Percentiles rank a stretch among this genome's conserved stretches.
These are phyloP conservation scores for Hydrozoanthus tunicans DNA, from an alignment of 64 coral and sea anemone genomes.

Conservation along the genomic window DNA sequence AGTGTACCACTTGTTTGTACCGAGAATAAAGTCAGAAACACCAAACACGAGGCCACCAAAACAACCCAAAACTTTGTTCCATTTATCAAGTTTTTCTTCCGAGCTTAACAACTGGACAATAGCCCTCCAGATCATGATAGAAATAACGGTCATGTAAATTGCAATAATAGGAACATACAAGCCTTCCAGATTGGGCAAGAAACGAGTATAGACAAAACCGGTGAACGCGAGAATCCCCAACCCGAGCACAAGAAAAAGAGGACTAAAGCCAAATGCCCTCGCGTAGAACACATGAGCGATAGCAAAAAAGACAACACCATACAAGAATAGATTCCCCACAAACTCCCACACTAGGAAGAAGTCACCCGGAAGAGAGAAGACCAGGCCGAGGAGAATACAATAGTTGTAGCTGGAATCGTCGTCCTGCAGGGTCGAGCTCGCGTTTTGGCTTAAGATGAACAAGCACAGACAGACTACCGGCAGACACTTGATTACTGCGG, in stretches of 20 bases:
- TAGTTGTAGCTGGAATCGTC: neutral
- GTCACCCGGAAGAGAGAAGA: conserved; percentile 33
- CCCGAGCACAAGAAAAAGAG: neutral
- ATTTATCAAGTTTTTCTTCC: neutral
- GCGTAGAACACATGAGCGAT: conserved; percentile 30
- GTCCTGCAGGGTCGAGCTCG: neutral
- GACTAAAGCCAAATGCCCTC: conserved; percentile 29
- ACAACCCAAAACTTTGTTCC: neutral
- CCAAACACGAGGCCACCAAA: conserved; percentile 23
- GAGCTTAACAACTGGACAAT: neutral
- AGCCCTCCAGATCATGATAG: conserved; percentile 25
- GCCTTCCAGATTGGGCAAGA: conserved; percentile 18
- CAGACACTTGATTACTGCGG: conserved; percentile 26
- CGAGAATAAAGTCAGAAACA: conserved; percentile 32
- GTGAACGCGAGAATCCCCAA: neutral
- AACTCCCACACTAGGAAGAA: conserved; percentile 52
- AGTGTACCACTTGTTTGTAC: conserved; percentile 23
- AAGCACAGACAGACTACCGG: conserved; percentile 15
- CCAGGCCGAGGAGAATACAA: neutral
- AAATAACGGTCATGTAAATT: conserved; percentile 13
- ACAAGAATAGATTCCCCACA: neutral
- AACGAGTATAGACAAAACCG: neutral
- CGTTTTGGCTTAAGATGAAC: neutral
- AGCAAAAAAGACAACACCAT: conserved; percentile 41
- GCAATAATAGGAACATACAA: conserved; percentile 8